A percentile compares a stretch with the other conserved stretches of the same genome.
phyloP scores from a whole-genome alignment of 2,888 invertebrate species.

The Eilema griseolum region DNA sequence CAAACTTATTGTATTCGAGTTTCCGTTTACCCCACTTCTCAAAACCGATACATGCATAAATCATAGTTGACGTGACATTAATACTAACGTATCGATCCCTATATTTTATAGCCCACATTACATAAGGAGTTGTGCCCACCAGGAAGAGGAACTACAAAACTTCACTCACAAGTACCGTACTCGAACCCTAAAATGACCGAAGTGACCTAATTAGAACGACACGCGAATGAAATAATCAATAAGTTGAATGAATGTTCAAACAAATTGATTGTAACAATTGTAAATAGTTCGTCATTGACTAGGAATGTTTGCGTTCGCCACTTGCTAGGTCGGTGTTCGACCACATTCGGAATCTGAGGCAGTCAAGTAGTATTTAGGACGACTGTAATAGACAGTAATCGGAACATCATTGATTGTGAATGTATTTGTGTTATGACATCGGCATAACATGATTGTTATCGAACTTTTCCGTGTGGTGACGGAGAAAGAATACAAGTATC shows the following conservation, averaged over 20 bases:
- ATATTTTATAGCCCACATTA: conserved; percentile 41
- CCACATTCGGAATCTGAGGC: background rate
- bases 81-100: conserved; percentile 38
- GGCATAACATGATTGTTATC: too few relatives aligned
- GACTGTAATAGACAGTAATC: background rate
- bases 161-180: conserved; percentile 29
- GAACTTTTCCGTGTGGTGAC: too few relatives aligned
- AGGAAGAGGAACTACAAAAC: conserved; percentile 41
- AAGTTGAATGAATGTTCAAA: conserved; percentile 57
- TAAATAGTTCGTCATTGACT: conserved; percentile 58
- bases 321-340: conserved; percentile 42
- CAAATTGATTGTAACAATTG: conserved; percentile 56
- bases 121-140: conserved; percentile 45
- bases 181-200: conserved; percentile 42
- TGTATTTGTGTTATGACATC: background rate
- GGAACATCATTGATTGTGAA: conserved; percentile 2
- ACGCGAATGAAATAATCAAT: conserved; percentile 63
- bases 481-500: too few relatives aligned
- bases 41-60: conserved; percentile 8
- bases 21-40: background rate
- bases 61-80: conserved; percentile 7
- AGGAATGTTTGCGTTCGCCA: conserved; percentile 59
- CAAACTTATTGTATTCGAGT: background rate
- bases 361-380: background rate
- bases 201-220: conserved; percentile 73